phyloP scores from a whole-genome alignment of 2,797 vertebrate species.

The Lagodon rhomboides region DNA sequence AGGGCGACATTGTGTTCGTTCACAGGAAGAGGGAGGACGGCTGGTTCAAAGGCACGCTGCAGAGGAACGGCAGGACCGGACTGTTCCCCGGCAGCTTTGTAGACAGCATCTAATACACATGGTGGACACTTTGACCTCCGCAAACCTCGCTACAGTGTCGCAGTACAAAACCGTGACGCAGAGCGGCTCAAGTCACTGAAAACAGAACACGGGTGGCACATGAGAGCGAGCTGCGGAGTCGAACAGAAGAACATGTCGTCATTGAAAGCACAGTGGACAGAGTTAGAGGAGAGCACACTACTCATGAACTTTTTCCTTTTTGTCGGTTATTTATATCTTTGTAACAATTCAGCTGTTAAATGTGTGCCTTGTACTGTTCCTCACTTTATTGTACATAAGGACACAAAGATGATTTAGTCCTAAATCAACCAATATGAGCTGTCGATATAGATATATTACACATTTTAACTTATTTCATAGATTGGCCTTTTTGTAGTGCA shows the following conservation, averaged over 20 bases:
- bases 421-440: conserved; percentile 87
- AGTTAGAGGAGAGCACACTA: conserved; percentile 70
- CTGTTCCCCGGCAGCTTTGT: conserved; percentile 99
- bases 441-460: conserved; percentile 91
- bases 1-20: conserved; percentile 98
- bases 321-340: conserved; percentile 85
- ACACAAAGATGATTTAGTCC: conserved; percentile 82
- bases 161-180: conserved; percentile 30
- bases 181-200: conserved; percentile 12
- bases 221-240: conserved; percentile 43
- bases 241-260: conserved; percentile 22
- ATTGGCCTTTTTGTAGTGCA: conserved; percentile 67
- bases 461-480: conserved; percentile 91
- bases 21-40: conserved; percentile 98
- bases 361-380: conserved; percentile 97
- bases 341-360: conserved; percentile 84
- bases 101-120: conserved; percentile 90
- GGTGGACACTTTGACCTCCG: conserved; percentile 12
- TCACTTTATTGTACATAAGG: conserved; percentile 90
- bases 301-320: conserved; percentile 68
- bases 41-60: conserved; percentile 99
- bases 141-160: conserved; percentile 13
- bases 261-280: conserved; percentile 66
- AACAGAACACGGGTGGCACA: conserved; percentile 22
- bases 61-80: conserved; percentile 96